A percentile compares a stretch with the other conserved stretches of the same genome.
Evolutionary conservation across 2,113 vertebrate species (phyloP).

Genomic region (Conger conger): DNA sequence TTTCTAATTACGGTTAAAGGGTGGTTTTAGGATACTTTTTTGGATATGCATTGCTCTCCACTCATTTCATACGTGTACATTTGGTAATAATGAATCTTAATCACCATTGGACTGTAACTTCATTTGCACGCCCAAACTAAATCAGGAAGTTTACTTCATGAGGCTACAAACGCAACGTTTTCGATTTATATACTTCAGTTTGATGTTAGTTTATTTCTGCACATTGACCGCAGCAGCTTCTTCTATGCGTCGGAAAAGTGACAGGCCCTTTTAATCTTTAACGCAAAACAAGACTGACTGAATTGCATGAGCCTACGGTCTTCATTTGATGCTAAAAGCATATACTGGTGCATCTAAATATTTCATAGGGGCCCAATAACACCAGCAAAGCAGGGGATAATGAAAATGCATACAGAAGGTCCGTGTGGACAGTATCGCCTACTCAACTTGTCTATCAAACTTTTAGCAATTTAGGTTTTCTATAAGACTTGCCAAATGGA

Average conservation of each 20-base stretch:
- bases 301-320: constrained; percentile 51
- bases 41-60: not conserved
- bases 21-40: not conserved
- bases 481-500: not conserved
- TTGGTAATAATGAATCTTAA: not conserved
- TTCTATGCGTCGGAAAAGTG: constrained; percentile 58
- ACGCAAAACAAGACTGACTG: constrained; percentile 71
- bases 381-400: constrained; percentile 64
- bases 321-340: constrained; percentile 74
- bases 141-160: not conserved
- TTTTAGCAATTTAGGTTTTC: constrained; percentile 18
- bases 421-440: constrained; percentile 41
- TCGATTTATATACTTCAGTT: not conserved
- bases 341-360: constrained; percentile 71
- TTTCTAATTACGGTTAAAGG: not conserved
- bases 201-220: not conserved
- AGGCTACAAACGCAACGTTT: not conserved
- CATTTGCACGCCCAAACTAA: not conserved
- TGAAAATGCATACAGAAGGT: constrained; percentile 52
- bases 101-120: not conserved
- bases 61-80: not conserved
- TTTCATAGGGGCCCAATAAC: constrained; percentile 72
- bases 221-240: not conserved
- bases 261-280: constrained; percentile 71
- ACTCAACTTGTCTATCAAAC: constrained; percentile 49